Percentiles rank a stretch among this genome's conserved stretches.
Conservation (phyloP, 2,797 vertebrate genomes). For the Nyctibius grandis region DNA sequence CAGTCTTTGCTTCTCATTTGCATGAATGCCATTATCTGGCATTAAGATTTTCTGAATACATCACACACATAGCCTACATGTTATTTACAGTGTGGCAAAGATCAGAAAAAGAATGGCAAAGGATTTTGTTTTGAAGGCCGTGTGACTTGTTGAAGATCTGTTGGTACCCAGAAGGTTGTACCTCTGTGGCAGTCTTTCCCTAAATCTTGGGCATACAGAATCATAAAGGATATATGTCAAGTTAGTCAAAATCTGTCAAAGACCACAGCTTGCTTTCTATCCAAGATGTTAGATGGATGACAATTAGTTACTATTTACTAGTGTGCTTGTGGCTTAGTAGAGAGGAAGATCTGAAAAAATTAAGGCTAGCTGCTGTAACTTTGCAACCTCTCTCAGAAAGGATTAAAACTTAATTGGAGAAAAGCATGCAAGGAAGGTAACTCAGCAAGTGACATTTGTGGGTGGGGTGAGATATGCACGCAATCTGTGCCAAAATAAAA, state of each 20-base stretch:
- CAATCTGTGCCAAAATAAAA: background rate
- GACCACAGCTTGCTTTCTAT: background rate
- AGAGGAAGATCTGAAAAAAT: background rate
- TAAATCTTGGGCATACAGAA: background rate
- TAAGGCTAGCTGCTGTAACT: background rate
- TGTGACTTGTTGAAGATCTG: background rate
- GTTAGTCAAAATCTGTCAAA: background rate
- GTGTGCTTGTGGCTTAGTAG: background rate
- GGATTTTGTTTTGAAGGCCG: background rate
- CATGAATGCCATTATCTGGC: background rate
- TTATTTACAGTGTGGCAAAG: background rate
- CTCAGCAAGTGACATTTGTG: background rate
- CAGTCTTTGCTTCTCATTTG: background rate
- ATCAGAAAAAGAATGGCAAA: background rate
- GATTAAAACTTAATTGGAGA: background rate
- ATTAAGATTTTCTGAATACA: background rate
- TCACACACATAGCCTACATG: fast-evolving
- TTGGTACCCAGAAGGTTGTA: background rate
- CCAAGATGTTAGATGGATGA: background rate
- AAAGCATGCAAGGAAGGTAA: background rate
- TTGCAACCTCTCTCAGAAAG: background rate
- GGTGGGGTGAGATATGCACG: background rate
- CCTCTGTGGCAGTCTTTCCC: background rate
- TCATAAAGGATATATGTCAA: background rate
- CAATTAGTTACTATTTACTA: background rate